phyloP scores from a whole-genome alignment of 2,888 invertebrate species.

The Pyrgus malvae region DNA sequence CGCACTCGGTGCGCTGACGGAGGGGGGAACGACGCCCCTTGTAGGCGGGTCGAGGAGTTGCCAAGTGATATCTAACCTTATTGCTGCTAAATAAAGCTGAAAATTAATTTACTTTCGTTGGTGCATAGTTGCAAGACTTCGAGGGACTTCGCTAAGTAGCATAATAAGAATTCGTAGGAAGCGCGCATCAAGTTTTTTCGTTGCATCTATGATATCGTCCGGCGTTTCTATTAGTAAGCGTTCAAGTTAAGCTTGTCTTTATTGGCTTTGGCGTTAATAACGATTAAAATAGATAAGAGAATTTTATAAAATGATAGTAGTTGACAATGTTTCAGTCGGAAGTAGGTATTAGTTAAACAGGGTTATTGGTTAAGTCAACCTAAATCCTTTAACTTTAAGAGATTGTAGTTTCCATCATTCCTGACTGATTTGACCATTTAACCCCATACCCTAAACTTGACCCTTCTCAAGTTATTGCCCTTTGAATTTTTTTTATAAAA shows the following conservation, averaged over 20 bases:
- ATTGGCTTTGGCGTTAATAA: conserved; percentile 10
- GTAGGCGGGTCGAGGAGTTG: conserved; percentile 63
- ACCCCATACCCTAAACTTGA: too few relatives aligned
- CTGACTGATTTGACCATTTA: too few relatives aligned
- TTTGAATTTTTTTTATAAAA: too few relatives aligned
- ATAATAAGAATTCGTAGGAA: conserved; percentile 56
- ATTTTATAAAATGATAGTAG: too few relatives aligned
- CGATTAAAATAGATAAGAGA: not conserved
- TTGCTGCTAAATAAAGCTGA: conserved; percentile 27
- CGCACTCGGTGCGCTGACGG: conserved; percentile 48
- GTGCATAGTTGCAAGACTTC: conserved; percentile 71
- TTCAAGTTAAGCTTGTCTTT: not conserved
- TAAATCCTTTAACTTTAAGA: too few relatives aligned
- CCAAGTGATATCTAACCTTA: conserved; percentile 46
- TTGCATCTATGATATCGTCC: conserved; percentile 43
- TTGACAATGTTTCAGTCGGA: too few relatives aligned
- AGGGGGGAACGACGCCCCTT: conserved; percentile 75
- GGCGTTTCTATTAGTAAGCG: conserved; percentile 12
- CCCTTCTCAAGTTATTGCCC: too few relatives aligned
- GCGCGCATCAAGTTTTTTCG: conserved; percentile 53
- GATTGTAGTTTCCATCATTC: too few relatives aligned
- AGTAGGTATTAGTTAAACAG: too few relatives aligned
- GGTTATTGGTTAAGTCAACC: too few relatives aligned
- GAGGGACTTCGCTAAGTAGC: conserved; percentile 68
- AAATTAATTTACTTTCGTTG: conserved; percentile 26